A percentile compares a stretch with the other conserved stretches of the same genome.
These are phyloP conservation scores for Prolemur simus DNA, from an alignment of 2,113 vertebrate genomes.

Conservation along the genomic window DNA sequence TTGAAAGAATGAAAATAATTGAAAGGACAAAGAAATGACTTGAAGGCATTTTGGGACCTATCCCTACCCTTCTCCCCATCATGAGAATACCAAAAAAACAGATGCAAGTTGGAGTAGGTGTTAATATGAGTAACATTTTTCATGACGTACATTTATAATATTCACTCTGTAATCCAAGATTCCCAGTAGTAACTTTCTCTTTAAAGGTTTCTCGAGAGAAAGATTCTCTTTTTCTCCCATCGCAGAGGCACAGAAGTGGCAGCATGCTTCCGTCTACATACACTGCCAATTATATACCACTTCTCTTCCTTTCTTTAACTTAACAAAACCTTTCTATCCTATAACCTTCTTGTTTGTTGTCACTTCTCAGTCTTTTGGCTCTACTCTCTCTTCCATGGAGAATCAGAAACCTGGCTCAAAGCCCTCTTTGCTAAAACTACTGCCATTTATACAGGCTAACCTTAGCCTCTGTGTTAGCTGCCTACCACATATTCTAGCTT, in stretches of 20 bases:
- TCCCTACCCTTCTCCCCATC: not conserved
- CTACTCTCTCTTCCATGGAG: not conserved
- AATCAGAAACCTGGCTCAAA: not conserved
- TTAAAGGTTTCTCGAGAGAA: not conserved
- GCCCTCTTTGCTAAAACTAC: not conserved
- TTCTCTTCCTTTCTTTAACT: not conserved
- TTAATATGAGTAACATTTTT: not conserved
- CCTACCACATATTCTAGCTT: not conserved
- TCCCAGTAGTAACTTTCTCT: not conserved
- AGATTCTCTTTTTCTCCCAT: not conserved
- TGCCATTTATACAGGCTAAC: not conserved
- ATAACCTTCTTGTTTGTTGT: not conserved
- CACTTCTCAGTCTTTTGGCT: too few relatives aligned
- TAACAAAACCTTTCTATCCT: not conserved
- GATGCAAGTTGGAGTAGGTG: not conserved
- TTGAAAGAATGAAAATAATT: not conserved
- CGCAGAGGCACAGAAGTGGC: not conserved
- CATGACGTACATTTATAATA: not conserved
- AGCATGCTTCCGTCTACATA: not conserved
- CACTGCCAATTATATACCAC: not conserved
- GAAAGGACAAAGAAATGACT: not conserved
- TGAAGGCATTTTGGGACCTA: not conserved
- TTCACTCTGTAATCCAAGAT: not conserved
- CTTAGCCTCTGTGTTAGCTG: not conserved
- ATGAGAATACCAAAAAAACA: not conserved